Evolutionary conservation across 1,140 invertebrate species (phyloP), one percentile per base, ranked within the genome.

Genomic region (Neelides sp.): DNA sequence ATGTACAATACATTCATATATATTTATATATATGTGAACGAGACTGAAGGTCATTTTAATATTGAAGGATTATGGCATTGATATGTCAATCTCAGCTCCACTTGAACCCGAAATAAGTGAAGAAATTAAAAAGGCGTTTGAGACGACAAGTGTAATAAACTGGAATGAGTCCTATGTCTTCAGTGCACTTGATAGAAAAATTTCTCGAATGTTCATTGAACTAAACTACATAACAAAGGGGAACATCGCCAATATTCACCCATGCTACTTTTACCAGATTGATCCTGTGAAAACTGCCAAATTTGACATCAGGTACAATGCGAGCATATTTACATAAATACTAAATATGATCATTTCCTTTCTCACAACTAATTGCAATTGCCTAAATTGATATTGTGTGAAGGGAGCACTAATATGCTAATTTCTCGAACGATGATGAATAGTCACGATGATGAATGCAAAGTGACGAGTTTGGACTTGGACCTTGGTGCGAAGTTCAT

Each of bases 181-280:
- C 27, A 3, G 1, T 23, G 30, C 48, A 3, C 2, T 50, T 1
- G 48, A 46, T 3, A 50, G 4, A 8, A 5, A n/a, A 26, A n/a
- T 49, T 4, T 42, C 53, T 8, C 15, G 12, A 17, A 55, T 55
- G 41, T 27, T 55, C 20, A 2, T 17, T 13, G 42, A 50, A 7
- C 47, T 47, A 19, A 40, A 19, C 17, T 22, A 2, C 10, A 35
- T 30, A 20, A n/a, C 20, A 19, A 30, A 34, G 1, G 48, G 48
- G 15, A 50, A 47, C 35, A 43, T 32, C 17, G 44, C 46, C 15
- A 30, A 28, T 8, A 27, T 36, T 4, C 39, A 43, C 28, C 52
- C 52, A 3, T 39, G 46, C 15, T 19, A 20, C 12, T 28, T 54
- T 20, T 54, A 43, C 24, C 44, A 54, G 10, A 3, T 43, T 13